Percentiles rank a stretch among this genome's conserved stretches.
These are phyloP conservation scores for Caenorhabditis sp. DNA, from an alignment of 2,888 invertebrate species.

Conservation along the genomic window DNA sequence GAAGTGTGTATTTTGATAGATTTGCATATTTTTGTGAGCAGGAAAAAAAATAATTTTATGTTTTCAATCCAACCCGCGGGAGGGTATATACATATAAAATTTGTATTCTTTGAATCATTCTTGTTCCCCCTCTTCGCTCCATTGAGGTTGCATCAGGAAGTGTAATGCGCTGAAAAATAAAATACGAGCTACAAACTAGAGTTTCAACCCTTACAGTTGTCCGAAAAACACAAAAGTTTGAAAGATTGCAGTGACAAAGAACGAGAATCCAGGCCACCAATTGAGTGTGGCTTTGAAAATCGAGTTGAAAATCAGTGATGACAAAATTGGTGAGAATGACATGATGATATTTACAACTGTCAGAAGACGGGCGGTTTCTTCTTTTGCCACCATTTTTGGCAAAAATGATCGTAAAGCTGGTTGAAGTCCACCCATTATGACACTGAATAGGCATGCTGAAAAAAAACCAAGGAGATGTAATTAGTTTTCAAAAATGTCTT, in stretches of 20 bases:
- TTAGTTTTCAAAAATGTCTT: slow-evolving; percentile 4
- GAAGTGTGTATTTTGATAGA: background rate
- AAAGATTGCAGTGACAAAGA: slow-evolving; percentile 57
- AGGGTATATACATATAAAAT: background rate
- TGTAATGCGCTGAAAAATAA: slow-evolving; percentile 50
- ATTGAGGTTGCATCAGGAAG: slow-evolving; percentile 53
- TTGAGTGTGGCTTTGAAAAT: slow-evolving; percentile 57
- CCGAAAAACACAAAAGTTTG: slow-evolving; percentile 52
- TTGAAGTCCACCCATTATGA: slow-evolving; percentile 56
- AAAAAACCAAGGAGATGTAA: slow-evolving; percentile 1
- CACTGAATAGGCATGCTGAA: slow-evolving; percentile 54
- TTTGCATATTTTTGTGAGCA: slow-evolving; percentile 21
- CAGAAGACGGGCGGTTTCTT: slow-evolving; percentile 64
- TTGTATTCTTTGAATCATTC: slow-evolving; percentile 15
- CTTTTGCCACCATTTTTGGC: slow-evolving; percentile 67
- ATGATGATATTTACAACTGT: slow-evolving; percentile 57
- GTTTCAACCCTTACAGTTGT: slow-evolving; percentile 45
- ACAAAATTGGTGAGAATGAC: slow-evolving; percentile 61
- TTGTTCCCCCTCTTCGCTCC: slow-evolving; percentile 41
- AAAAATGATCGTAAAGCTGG: slow-evolving; percentile 64
- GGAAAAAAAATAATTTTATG: too few species aligned
- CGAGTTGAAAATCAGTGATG: slow-evolving; percentile 59
- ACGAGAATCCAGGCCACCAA: slow-evolving; percentile 66
- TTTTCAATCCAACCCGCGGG: too few species aligned
- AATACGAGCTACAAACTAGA: too few species aligned